phyloP scores from a whole-genome alignment of 2,888 invertebrate species.

The Ornithoptera priamus region DNA sequence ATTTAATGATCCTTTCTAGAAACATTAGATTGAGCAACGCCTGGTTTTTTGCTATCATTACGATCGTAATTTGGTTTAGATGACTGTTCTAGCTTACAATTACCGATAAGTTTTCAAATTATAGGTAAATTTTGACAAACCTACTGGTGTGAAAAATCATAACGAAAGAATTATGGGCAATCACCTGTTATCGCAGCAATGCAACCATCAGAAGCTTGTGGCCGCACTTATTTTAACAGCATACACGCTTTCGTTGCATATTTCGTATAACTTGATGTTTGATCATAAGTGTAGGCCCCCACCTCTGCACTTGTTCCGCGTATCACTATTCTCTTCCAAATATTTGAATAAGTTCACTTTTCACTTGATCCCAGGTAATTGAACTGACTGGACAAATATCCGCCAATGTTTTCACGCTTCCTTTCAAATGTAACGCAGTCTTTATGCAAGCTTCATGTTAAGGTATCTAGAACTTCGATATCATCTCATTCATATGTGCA shows the following conservation, averaged over 20 bases:
- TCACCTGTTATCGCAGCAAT: neutral
- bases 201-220: neutral
- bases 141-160: neutral
- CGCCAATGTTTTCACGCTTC: neutral
- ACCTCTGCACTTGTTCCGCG: neutral
- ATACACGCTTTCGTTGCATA: neutral
- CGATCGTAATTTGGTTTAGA: too few species aligned
- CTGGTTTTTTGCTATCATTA: too few species aligned
- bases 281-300: too few species aligned
- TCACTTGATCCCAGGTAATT: neutral
- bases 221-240: neutral
- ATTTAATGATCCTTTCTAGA: too few species aligned
- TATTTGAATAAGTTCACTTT: neutral
- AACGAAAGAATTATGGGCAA: neutral
- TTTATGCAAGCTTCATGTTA: neutral
- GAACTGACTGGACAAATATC: neutral
- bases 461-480: neutral
- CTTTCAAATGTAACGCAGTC: neutral
- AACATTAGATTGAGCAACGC: too few species aligned
- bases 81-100: too few species aligned
- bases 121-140: too few species aligned
- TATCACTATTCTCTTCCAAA: neutral
- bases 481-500: conserved; percentile 13
- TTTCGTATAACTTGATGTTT: too few species aligned
- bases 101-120: too few species aligned